Percentiles rank a stretch among this genome's conserved stretches.
Evolutionary conservation across 2,113 vertebrate species (phyloP).

Genomic region (Nicator chloris): DNA sequence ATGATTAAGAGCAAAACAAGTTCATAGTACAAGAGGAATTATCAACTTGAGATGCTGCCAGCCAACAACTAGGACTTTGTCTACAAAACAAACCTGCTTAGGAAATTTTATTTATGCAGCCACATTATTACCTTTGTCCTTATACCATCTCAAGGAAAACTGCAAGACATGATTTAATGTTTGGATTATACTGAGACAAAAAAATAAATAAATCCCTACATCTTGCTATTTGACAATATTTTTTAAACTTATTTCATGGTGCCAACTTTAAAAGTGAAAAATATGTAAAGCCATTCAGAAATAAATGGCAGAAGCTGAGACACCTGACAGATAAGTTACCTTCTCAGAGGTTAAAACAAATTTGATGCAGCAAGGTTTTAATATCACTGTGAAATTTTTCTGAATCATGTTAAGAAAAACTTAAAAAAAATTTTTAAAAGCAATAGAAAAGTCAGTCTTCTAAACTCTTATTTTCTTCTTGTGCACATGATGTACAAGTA

Average conservation of each 20-base stretch:
- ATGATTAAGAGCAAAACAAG: neutral
- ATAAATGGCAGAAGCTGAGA: neutral
- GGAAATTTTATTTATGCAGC: neutral
- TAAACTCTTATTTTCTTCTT: neutral
- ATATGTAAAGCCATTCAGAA: neutral
- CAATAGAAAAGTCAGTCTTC: neutral
- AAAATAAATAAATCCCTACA: neutral
- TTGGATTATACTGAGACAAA: neutral
- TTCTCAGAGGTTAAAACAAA: neutral
- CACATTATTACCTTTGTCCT: neutral
- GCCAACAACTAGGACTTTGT: neutral
- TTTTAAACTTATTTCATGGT: neutral
- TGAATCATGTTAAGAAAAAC: neutral
- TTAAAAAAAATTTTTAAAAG: neutral
- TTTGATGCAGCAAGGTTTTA: neutral
- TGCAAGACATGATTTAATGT: neutral
- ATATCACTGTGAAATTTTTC: neutral
- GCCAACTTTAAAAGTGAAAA: neutral
- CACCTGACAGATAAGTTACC: neutral
- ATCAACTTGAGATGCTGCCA: neutral
- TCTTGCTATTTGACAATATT: neutral
- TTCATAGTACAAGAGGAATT: neutral
- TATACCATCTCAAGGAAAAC: neutral
- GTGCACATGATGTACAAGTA: neutral
- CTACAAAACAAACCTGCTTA: neutral